phyloP scores from a whole-genome alignment of 2,888 invertebrate species.

The Acronicta leporina region DNA sequence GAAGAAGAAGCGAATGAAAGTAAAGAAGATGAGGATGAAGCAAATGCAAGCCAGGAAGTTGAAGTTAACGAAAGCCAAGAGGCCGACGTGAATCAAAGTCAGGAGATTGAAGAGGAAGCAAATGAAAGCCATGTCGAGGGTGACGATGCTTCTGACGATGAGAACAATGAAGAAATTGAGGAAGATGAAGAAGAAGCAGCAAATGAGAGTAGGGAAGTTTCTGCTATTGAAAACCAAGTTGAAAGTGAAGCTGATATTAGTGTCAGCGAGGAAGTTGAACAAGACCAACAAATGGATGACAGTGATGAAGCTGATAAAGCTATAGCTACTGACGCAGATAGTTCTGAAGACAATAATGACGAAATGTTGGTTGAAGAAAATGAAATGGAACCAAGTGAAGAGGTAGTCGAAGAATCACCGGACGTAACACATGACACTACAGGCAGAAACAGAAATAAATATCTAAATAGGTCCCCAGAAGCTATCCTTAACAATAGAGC shows the following conservation, averaged over 20 bases:
- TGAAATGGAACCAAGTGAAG: constrained; percentile 35
- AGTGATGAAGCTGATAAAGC: constrained; percentile 37
- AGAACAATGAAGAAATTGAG: constrained; percentile 29
- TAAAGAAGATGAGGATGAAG: constrained; percentile 1
- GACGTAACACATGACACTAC: constrained; percentile 68
- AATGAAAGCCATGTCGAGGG: constrained; percentile 32
- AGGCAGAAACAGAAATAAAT: constrained; percentile 63
- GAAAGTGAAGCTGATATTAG: constrained; percentile 24
- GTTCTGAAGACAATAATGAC: constrained; percentile 41
- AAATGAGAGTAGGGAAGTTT: constrained; percentile 30
- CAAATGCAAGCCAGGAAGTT: constrained; percentile 28
- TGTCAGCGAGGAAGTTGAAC: constrained; percentile 37
- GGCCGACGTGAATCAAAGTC: constrained; percentile 28
- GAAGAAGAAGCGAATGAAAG: constrained; percentile 14
- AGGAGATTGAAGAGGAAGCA: constrained; percentile 30
- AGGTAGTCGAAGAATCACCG: constrained; percentile 52
- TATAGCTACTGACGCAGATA: constrained; percentile 38
- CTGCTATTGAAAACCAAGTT: constrained; percentile 27
- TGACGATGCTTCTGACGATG: constrained; percentile 20
- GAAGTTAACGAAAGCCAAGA: constrained; percentile 16
- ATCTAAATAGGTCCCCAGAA: constrained; percentile 69
- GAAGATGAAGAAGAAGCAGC: constrained; percentile 24
- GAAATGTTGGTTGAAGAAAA: constrained; percentile 15
- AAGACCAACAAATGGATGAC: constrained; percentile 43
- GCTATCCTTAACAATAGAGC: constrained; percentile 63